Percentiles rank a stretch among this genome's conserved stretches.
Evolutionary conservation across 2,797 vertebrate genomes (phyloP).

Genomic region (Cyprinodon diabolis): DNA sequence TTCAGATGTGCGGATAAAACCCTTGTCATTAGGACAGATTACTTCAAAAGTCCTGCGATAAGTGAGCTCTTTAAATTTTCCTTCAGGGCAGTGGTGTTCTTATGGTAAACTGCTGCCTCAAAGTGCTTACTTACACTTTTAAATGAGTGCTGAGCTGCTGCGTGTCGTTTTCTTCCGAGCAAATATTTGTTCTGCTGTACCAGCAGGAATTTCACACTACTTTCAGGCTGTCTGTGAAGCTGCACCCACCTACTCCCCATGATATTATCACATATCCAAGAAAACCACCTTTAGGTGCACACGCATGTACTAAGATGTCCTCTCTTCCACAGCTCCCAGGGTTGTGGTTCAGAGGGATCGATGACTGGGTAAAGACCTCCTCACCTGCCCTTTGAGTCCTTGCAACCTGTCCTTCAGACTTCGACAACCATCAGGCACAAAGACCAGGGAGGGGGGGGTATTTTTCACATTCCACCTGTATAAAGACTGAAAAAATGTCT

Average conservation of each 20-base stretch:
- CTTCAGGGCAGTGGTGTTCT: conserved; percentile 22
- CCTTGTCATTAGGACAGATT: conserved; percentile 47
- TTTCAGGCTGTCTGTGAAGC: conserved; percentile 33
- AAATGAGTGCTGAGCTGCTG: conserved; percentile 23
- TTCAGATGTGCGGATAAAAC: conserved; percentile 44
- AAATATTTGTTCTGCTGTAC: conserved; percentile 48
- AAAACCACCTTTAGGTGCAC: not conserved
- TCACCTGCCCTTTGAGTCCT: conserved; percentile 43
- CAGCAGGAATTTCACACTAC: conserved; percentile 44
- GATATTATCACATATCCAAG: conserved; percentile 6
- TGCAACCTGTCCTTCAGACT: conserved; percentile 36
- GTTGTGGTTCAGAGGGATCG: conserved; percentile 60
- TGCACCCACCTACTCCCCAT: conserved; percentile 20
- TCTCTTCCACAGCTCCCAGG: conserved; percentile 40
- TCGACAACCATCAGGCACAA: conserved; percentile 22
- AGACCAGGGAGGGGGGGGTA: not conserved
- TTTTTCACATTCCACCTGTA: conserved; percentile 30
- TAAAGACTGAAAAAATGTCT: conserved; percentile 45
- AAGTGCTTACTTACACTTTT: conserved; percentile 16
- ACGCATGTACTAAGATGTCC: conserved; percentile 18
- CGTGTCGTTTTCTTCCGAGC: conserved; percentile 33
- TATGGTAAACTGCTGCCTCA: conserved; percentile 31
- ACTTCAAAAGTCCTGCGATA: conserved; percentile 36
- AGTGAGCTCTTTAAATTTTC: conserved; percentile 31
- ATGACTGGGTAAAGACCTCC: conserved; percentile 51